phyloP scores from a whole-genome alignment of 1,140 invertebrate species.

The Megalonaias nervosa region DNA sequence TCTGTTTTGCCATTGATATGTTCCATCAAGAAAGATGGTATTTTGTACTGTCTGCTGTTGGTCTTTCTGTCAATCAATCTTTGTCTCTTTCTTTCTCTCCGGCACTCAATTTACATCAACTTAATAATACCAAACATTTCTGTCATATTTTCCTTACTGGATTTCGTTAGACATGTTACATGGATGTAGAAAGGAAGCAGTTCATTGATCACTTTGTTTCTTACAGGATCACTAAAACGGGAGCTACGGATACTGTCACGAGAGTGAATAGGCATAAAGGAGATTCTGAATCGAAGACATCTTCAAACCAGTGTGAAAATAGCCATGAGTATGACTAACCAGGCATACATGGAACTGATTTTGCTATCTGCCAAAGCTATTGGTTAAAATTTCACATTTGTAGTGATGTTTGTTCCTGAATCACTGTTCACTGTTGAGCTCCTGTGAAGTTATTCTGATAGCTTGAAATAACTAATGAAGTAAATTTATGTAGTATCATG shows the following conservation, averaged over 20 bases:
- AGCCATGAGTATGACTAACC: constrained; percentile 59
- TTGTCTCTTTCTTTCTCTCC: background rate
- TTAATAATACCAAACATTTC: background rate
- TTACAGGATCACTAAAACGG: constrained; percentile 48
- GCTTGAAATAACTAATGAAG: no score
- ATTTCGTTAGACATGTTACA: background rate
- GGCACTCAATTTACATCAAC: background rate
- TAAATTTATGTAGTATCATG: no score
- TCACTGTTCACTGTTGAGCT: no score
- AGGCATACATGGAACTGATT: no score
- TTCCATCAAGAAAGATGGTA: no score
- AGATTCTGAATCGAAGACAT: background rate
- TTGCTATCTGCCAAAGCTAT: no score
- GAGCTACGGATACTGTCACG: constrained; percentile 38
- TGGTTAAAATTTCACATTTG: no score
- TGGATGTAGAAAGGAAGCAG: background rate
- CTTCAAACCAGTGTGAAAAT: constrained; percentile 52
- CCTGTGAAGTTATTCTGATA: no score
- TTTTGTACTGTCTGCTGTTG: no score
- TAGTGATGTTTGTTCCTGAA: no score
- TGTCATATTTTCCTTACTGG: background rate
- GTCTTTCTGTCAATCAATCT: background rate
- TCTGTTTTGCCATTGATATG: no score
- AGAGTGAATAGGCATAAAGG: constrained; percentile 47
- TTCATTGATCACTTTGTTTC: background rate